Evolutionary conservation across 1,140 invertebrate species (phyloP).

Genomic region (Agrilus planipennis): DNA sequence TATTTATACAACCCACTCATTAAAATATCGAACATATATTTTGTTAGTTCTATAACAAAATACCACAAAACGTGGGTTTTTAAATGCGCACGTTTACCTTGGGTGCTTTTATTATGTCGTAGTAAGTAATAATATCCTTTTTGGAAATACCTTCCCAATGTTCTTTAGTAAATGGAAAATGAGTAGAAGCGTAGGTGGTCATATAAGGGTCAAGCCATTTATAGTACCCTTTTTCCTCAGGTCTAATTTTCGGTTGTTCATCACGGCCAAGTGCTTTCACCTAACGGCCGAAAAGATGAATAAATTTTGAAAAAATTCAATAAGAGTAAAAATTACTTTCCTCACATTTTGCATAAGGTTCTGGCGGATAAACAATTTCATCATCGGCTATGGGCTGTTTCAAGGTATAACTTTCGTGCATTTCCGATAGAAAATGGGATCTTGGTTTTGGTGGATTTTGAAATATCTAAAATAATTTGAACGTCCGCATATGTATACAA

Average conservation of each 20-base stretch:
- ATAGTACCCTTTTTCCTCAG: constrained; percentile 22
- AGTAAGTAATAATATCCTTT: constrained; percentile 29
- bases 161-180: constrained; percentile 20
- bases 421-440: constrained; percentile 21
- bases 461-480: constrained; percentile 17
- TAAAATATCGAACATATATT: background rate
- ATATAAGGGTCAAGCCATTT: constrained; percentile 31
- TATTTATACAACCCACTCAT: background rate
- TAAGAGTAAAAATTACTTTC: constrained; percentile 7
- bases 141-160: constrained; percentile 21
- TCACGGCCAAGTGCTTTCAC: constrained; percentile 22
- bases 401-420: constrained; percentile 19
- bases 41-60: background rate
- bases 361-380: constrained; percentile 14
- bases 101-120: constrained; percentile 21
- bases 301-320: background rate
- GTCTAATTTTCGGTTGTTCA: constrained; percentile 25
- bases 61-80: background rate
- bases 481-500: background rate
- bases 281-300: constrained; percentile 9
- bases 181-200: constrained; percentile 23
- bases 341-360: constrained; percentile 16
- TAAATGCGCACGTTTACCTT: constrained; percentile 10
- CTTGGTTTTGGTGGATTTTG: constrained; percentile 21
- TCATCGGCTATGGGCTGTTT: constrained; percentile 4